Base-by-base conservation (phyloP, 2,888 invertebrate genomes). In the Eupithecia exiguata region DNA sequence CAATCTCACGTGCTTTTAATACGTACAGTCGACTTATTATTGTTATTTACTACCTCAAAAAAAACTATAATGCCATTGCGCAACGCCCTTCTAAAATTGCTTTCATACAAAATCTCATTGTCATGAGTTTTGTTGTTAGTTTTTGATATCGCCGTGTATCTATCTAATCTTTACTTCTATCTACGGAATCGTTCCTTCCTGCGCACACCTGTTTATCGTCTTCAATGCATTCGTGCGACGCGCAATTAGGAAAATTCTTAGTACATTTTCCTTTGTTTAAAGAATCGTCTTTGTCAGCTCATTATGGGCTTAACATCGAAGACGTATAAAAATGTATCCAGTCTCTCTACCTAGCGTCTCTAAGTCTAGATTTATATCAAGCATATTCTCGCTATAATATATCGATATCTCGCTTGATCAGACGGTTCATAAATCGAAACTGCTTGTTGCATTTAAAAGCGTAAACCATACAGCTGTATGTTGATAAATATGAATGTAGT, bases 1-100 rank as follows among this genome's bases (percentile, higher is more conserved):
- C 81, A 72, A 66, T 21, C 21, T 38, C n/a, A 36, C 4, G n/a
- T 66, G 36, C 65, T 65, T 36, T 46, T 21, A 21, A 5, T n/a
- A 65, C 14, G 16, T 62, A 12, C 35, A 35, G 62, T 62, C 18
- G 25, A 58, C 25, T 35, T 7, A 62, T 38, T 38, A 63, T 18
- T 36, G 49, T 25, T 25, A 58, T 58, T 25, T 25, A 25, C 3
- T 21, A 58, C 5, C 58, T 58, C 12, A 5, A 58, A 3, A n/a
- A 58, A 58, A 58, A 25, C 58, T 25, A 14, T 25, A 58, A 25
- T 21, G 12, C 21, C 9, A 58, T 25, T 58, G 58, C 25, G 58
- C 25, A 58, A 25, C 14, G 21, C 25, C 58, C 58, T 58, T 58
- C 58, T 58, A 58, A 58, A 58, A 25, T 58, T 58, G 25, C 58